phyloP scores from a whole-genome alignment of 2,888 invertebrate genomes.

The Diogma glabrata region DNA sequence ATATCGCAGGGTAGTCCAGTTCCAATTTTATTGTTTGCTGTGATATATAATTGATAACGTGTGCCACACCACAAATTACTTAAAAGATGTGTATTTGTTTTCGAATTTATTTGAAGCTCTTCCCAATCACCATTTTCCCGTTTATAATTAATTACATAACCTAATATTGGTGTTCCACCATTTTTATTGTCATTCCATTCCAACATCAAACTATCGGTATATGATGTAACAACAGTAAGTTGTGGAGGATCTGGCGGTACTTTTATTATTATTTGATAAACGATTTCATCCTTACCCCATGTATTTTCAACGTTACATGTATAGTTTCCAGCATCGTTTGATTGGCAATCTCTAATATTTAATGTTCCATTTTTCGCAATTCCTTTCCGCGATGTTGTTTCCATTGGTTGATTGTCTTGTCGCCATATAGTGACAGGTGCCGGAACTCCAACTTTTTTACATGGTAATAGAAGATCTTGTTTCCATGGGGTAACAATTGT shows the following conservation, averaged over 20 bases:
- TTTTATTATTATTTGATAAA: slow-evolving; percentile 54
- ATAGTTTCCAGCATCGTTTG: slow-evolving; percentile 80
- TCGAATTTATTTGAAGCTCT: slow-evolving; percentile 73
- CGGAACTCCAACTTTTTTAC: slow-evolving; percentile 75
- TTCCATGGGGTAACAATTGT: slow-evolving; percentile 77
- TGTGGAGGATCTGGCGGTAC: slow-evolving; percentile 81
- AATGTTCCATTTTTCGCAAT: slow-evolving; percentile 60
- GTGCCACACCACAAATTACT: slow-evolving; percentile 81
- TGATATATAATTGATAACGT: slow-evolving; percentile 76
- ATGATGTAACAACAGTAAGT: slow-evolving; percentile 67
- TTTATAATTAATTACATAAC: slow-evolving; percentile 83
- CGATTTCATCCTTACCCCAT: slow-evolving; percentile 72
- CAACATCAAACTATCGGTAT: slow-evolving; percentile 69
- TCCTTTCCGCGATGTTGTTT: slow-evolving; percentile 55
- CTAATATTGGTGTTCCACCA: slow-evolving; percentile 69
- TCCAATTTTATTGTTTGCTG: slow-evolving; percentile 82
- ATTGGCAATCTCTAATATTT: slow-evolving; percentile 61
- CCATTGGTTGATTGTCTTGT: slow-evolving; percentile 61
- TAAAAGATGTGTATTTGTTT: slow-evolving; percentile 65
- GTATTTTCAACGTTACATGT: slow-evolving; percentile 77
- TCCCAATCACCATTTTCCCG: slow-evolving; percentile 87
- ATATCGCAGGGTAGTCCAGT: slow-evolving; percentile 82
- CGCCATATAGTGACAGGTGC: slow-evolving; percentile 67
- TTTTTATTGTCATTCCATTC: slow-evolving; percentile 73
- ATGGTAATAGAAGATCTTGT: slow-evolving; percentile 68